These are phyloP conservation scores for Carduelis carduelis DNA, from an alignment of 2,797 vertebrate genomes.

Conservation along the genomic window DNA sequence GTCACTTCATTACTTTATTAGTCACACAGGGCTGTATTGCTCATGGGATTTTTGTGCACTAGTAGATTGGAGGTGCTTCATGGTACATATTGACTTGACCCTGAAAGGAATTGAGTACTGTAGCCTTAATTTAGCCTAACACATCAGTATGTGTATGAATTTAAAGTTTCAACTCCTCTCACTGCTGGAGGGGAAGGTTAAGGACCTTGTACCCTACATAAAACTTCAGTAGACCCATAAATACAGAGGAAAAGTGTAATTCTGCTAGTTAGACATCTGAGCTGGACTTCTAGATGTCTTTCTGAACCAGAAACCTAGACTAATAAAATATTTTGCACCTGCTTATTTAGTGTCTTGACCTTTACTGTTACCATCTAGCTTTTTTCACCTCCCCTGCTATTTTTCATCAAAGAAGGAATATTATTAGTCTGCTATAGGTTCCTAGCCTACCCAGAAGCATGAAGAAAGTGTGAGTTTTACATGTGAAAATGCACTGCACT, in stretches of 20 bases:
- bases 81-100: not conserved
- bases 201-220: not conserved
- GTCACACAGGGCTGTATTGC: not conserved
- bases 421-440: not conserved
- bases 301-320: not conserved
- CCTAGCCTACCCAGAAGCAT: not conserved
- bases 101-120: not conserved
- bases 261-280: not conserved
- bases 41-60: fast-evolving
- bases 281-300: not conserved
- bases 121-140: not conserved
- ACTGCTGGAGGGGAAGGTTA: not conserved
- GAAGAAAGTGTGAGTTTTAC: not conserved
- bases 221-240: not conserved
- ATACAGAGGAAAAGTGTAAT: not conserved
- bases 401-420: not conserved
- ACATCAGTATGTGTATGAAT: not conserved
- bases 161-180: not conserved
- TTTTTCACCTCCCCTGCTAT: not conserved
- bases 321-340: not conserved
- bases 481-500: not conserved
- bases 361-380: not conserved
- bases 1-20: not conserved
- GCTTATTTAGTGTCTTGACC: not conserved
- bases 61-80: not conserved